Evolutionary conservation across 2,113 vertebrate species (phyloP).

Genomic region (Lepidothrix coronata): DNA sequence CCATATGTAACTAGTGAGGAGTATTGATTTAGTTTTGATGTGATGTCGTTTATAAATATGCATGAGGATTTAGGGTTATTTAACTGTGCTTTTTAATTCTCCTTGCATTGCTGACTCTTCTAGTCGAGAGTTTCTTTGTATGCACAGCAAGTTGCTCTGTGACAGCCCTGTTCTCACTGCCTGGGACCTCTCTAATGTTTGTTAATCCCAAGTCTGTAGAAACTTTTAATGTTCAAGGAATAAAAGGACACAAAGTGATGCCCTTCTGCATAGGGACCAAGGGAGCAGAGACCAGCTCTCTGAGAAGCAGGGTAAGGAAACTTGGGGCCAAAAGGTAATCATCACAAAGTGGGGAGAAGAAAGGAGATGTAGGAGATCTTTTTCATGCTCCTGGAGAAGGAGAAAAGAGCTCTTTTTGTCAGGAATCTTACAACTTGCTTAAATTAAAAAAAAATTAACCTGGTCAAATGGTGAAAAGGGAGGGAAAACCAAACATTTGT

Average conservation of each 20-base stretch:
- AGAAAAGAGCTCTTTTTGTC: neutral
- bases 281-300: neutral
- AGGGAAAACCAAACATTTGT: constrained; percentile 27
- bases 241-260: neutral
- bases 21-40: constrained; percentile 75
- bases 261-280: neutral
- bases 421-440: neutral
- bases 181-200: constrained; percentile 51
- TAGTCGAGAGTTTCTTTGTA: constrained; percentile 63
- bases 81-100: constrained; percentile 76
- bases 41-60: constrained; percentile 75
- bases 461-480: neutral
- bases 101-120: constrained; percentile 69
- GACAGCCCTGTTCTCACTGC: constrained; percentile 43
- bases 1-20: constrained; percentile 28
- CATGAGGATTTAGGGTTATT: constrained; percentile 74
- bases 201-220: constrained; percentile 40
- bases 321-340: neutral
- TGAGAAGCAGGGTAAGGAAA: neutral
- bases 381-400: neutral
- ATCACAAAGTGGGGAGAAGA: neutral
- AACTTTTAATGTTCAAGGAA: neutral
- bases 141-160: constrained; percentile 44
- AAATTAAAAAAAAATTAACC: neutral
- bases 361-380: neutral